Evolutionary conservation across 2,888 invertebrate species (phyloP).

Genomic region (Micoletzkya japonica): DNA sequence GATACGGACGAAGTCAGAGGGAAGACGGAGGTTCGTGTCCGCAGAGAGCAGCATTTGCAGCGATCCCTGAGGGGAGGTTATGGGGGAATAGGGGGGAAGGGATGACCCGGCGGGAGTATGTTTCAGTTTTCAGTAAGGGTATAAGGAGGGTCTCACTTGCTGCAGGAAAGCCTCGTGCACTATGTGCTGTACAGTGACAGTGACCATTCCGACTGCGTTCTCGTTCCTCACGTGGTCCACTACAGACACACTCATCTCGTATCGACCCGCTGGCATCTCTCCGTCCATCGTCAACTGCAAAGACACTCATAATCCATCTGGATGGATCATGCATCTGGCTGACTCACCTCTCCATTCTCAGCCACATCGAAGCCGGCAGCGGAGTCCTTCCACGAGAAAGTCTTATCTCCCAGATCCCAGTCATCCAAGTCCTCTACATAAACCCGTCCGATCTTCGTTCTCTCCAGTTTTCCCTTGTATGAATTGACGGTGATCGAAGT

Average conservation of each 20-base stretch:
- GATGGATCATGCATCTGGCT: neutral
- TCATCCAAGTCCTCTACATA: constrained; percentile 97
- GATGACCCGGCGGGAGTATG: neutral
- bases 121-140: neutral
- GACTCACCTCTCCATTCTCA: constrained; percentile 27
- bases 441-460: constrained; percentile 88
- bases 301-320: neutral
- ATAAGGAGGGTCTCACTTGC: constrained; percentile 42
- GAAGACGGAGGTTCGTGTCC: constrained; percentile 41
- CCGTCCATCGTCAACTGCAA: constrained; percentile 89
- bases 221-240: constrained; percentile 82
- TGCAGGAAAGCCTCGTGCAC: constrained; percentile 92
- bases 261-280: constrained; percentile 85
- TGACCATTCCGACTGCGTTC: constrained; percentile 93
- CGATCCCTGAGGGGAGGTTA: constrained; percentile 44
- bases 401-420: constrained; percentile 97
- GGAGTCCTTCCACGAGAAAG: constrained; percentile 79
- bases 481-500: constrained; percentile 96
- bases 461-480: constrained; percentile 86
- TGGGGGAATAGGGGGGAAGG: too few species aligned
- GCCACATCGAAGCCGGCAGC: constrained; percentile 73
- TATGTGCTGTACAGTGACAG: constrained; percentile 89
- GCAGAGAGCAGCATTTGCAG: constrained; percentile 51
- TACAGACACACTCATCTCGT: constrained; percentile 65
- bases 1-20: constrained; percentile 48